Evolutionary conservation across 2,797 vertebrate species (phyloP).

Genomic region (Streptopelia turtur): DNA sequence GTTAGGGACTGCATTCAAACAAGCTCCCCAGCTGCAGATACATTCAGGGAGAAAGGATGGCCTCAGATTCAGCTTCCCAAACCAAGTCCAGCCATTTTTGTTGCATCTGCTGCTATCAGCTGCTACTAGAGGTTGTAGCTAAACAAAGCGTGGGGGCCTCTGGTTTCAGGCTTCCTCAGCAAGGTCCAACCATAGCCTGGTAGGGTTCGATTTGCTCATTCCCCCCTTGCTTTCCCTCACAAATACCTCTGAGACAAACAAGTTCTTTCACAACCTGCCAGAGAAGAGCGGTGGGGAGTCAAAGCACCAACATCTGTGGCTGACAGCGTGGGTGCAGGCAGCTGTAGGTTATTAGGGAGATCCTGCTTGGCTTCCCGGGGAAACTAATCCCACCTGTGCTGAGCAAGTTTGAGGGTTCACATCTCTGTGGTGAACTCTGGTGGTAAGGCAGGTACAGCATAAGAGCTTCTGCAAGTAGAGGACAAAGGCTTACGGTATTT

Average conservation of each 20-base stretch:
- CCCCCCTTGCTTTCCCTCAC: not conserved
- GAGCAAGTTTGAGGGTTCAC: not conserved
- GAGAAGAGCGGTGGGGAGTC: not conserved
- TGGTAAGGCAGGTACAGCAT: not conserved
- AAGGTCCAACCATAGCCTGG: not conserved
- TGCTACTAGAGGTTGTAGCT: not conserved
- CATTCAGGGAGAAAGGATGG: not conserved
- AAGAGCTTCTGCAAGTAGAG: not conserved
- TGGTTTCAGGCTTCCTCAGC: not conserved
- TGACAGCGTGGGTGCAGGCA: not conserved
- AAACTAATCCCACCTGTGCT: not conserved
- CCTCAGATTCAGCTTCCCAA: not conserved
- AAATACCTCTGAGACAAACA: not conserved
- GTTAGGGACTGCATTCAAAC: not conserved
- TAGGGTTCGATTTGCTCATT: not conserved
- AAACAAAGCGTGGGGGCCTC: not conserved
- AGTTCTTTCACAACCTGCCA: not conserved
- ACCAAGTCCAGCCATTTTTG: not conserved
- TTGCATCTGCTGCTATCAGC: not conserved
- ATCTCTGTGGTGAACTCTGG: rapidly evolving
- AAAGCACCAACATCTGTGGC: not conserved
- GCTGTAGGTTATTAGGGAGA: not conserved
- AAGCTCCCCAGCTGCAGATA: not conserved
- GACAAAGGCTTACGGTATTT: not conserved
- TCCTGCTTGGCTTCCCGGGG: not conserved